A percentile compares a stretch with the other conserved stretches of the same genome.
phyloP scores from a whole-genome alignment of 2,797 vertebrate species.

The Clamator glandarius region DNA sequence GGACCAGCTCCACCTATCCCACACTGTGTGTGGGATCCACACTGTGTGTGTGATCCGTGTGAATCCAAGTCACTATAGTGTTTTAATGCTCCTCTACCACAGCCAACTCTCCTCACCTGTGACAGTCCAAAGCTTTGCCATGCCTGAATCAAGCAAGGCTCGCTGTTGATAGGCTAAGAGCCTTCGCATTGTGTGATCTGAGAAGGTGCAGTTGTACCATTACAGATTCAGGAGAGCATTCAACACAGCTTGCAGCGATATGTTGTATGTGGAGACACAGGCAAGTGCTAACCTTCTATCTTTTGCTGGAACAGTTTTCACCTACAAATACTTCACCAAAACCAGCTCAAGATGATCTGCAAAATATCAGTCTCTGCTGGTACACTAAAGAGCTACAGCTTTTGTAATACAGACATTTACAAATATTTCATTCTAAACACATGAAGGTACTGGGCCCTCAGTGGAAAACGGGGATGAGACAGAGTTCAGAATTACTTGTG shows the following conservation, averaged over 20 bases:
- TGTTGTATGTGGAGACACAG: not conserved
- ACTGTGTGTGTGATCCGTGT: no score
- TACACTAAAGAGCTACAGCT: not conserved
- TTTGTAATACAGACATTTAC: not conserved
- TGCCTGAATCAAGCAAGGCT: not conserved
- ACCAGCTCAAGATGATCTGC: not conserved
- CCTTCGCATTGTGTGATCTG: rapidly evolving
- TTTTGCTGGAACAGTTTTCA: not conserved
- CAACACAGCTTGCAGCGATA: not conserved
- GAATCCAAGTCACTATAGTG: rapidly evolving
- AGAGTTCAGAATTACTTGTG: slow-evolving; percentile 29
- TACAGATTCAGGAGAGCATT: rapidly evolving
- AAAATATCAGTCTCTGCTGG: not conserved
- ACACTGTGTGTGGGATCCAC: no score
- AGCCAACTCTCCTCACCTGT: rapidly evolving
- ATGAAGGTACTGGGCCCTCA: not conserved
- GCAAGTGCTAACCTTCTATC: not conserved
- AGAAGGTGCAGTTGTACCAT: not conserved
- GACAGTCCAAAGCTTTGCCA: not conserved
- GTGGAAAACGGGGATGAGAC: slow-evolving; percentile 11
- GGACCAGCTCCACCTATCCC: not conserved
- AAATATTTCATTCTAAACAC: not conserved
- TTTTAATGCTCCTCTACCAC: not conserved
- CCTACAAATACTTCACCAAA: not conserved
- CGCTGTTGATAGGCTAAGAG: not conserved